These are phyloP conservation scores for Drosophila quinaria DNA, from an alignment of 2,888 invertebrate genomes.

Conservation along the genomic window DNA sequence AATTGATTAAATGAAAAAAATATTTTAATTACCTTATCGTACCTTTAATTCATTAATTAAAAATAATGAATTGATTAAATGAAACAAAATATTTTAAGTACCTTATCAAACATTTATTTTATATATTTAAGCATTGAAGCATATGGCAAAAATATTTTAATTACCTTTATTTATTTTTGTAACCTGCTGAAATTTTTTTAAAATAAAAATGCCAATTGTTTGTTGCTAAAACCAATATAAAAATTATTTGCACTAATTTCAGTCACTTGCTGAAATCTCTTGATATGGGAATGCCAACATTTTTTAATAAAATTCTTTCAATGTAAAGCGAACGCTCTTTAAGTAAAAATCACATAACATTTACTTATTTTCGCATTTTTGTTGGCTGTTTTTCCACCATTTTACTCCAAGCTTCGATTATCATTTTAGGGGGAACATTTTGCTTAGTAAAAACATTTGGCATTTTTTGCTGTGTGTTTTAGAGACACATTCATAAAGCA, in stretches of 20 bases:
- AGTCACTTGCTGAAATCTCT: background rate
- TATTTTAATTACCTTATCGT: background rate
- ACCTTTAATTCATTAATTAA: background rate
- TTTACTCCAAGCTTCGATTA: slow-evolving; percentile 26
- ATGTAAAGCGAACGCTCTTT: slow-evolving; percentile 9
- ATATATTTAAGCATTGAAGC: too few relatives aligned
- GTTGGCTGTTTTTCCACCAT: background rate
- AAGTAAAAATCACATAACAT: slow-evolving; percentile 26
- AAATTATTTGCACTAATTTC: background rate
- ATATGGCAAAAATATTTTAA: too few relatives aligned
- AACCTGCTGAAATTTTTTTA: background rate
- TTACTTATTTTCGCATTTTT: background rate
- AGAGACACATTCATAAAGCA: slow-evolving; percentile 69
- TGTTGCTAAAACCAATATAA: background rate
- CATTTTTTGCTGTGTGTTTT: slow-evolving; percentile 24
- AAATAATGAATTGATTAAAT: too few relatives aligned
- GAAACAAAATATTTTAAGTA: too few relatives aligned
- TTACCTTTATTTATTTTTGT: too few relatives aligned
- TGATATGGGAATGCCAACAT: slow-evolving; percentile 12
- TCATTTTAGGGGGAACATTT: slow-evolving; percentile 29
- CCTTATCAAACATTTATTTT: too few relatives aligned
- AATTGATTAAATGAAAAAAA: too few relatives aligned
- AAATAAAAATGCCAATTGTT: background rate
- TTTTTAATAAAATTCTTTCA: slow-evolving; percentile 23
- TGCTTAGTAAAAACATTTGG: slow-evolving; percentile 33